These are phyloP conservation scores for Drosophila longiperda DNA, from an alignment of 2,888 invertebrate species.

Conservation along the genomic window DNA sequence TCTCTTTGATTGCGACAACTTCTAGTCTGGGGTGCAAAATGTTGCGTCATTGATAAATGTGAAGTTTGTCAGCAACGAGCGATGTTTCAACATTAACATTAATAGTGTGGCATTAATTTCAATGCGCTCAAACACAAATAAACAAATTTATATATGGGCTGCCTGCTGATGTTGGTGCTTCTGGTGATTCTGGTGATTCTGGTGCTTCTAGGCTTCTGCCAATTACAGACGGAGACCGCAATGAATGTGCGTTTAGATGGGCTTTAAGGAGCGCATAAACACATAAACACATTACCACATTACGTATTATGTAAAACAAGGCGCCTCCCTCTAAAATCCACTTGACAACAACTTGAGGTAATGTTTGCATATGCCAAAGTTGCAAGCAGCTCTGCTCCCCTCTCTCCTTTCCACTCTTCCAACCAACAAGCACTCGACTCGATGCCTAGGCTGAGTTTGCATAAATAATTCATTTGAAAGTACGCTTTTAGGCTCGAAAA, in stretches of 20 bases:
- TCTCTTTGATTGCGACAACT: background rate
- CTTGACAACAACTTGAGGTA: slow-evolving; percentile 68
- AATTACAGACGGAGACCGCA: slow-evolving; percentile 58
- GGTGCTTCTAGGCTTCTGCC: slow-evolving; percentile 41
- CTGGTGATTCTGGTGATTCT: too few relatives aligned
- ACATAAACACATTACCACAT: slow-evolving; percentile 72
- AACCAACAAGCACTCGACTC: background rate
- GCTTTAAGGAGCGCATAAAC: slow-evolving; percentile 64
- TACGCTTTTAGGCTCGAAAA: slow-evolving; percentile 76
- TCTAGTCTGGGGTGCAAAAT: background rate
- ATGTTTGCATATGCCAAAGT: slow-evolving; percentile 66
- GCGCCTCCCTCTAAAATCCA: slow-evolving; percentile 24
- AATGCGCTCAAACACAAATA: slow-evolving; percentile 38
- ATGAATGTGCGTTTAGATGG: slow-evolving; percentile 37
- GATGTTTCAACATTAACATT: slow-evolving; percentile 64
- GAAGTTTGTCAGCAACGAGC: slow-evolving; percentile 25
- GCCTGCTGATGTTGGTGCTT: background rate
- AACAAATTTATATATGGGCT: background rate
- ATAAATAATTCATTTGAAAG: slow-evolving; percentile 82
- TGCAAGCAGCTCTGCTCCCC: slow-evolving; percentile 5
- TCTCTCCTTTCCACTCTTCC: background rate
- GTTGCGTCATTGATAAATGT: slow-evolving; percentile 62
- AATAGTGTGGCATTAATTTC: slow-evolving; percentile 73
- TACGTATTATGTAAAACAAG: slow-evolving; percentile 42
- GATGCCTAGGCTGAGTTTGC: slow-evolving; percentile 52